Base-by-base conservation (phyloP, 2,797 vertebrate genomes). In the Lutjanus argentimaculatus region DNA sequence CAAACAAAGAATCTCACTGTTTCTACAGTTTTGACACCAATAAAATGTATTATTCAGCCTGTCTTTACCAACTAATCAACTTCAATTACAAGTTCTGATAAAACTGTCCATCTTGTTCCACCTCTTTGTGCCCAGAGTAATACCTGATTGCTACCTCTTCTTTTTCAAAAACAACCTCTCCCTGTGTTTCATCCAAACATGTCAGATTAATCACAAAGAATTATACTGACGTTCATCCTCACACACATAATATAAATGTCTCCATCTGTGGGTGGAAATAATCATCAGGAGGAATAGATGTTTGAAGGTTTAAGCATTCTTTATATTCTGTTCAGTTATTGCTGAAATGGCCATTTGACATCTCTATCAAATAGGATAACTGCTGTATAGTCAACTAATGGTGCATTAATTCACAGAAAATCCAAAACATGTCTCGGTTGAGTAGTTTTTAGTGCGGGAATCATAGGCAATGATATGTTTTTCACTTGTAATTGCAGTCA, bases 201-300 rank as follows among this genome's bases (percentile, higher is more conserved):
- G 72, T 84, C 81, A 48, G 68, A 75, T 73, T 55, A 74, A 80
- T 85, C 64, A 74, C 56, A 69, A 67, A 64, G 8, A 77, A 52
- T 13, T 8, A 42, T 52, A 22, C 57, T 69, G 75, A 63, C 79
- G 72, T 85, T 87, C 43, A 82, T 64, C 58, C 76, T 86, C 52
- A 75, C 46, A 63, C 43, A 49, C n/a, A 25, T 69, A 53, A 67
- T 25, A 55, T 52, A 63, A 84, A 78, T 65, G 15, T 22, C n/a
- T 75, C 48, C 45, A 53, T 76, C 73, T 69, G 62, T 13, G 48
- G 46, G n/a, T 6, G 4, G 16, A 36, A 69, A 59, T 46, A 73
- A 16, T 52, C 70, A 69, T 87, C 58, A 77, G 52, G 75, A 46
- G 62, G 64, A 86, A 57, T 64, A 62, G 52, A 70, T 53, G 62